phyloP scores from a whole-genome alignment of 2,888 invertebrate genomes.

The Mythimna vitellina region DNA sequence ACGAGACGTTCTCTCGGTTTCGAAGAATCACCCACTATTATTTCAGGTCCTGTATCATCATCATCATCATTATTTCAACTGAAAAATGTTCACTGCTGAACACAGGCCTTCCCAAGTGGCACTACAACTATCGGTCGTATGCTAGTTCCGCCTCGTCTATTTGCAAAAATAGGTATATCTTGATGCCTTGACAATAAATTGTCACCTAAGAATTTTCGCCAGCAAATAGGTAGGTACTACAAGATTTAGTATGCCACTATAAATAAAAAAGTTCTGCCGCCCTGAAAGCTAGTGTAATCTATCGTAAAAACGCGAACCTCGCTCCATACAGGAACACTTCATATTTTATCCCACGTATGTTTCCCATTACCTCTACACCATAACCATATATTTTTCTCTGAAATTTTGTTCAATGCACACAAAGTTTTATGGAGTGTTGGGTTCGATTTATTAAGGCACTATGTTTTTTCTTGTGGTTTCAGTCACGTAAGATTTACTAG shows the following conservation, averaged over 20 bases:
- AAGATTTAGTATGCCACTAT: constrained; percentile 12
- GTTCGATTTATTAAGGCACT: constrained; percentile 54
- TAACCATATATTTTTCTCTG: constrained; percentile 63
- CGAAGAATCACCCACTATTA: too few species aligned
- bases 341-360: constrained; percentile 61
- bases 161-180: neutral
- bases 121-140: too few species aligned
- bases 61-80: too few species aligned
- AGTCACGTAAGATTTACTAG: constrained; percentile 46
- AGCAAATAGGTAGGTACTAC: neutral
- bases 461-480: constrained; percentile 45
- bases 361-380: constrained; percentile 58
- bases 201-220: neutral
- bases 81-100: too few species aligned
- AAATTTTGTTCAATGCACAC: constrained; percentile 61
- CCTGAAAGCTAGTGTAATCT: constrained; percentile 37
- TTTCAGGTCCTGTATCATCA: too few species aligned
- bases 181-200: neutral
- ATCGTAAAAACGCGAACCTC: constrained; percentile 46
- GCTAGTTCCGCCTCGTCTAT: too few species aligned
- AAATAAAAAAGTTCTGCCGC: constrained; percentile 23
- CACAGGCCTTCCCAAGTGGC: too few species aligned
- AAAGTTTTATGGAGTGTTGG: constrained; percentile 61
- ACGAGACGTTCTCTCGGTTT: too few species aligned
- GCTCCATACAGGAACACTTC: constrained; percentile 57